phyloP scores from a whole-genome alignment of 2,113 vertebrate genomes.

The Spermophilus dauricus region DNA sequence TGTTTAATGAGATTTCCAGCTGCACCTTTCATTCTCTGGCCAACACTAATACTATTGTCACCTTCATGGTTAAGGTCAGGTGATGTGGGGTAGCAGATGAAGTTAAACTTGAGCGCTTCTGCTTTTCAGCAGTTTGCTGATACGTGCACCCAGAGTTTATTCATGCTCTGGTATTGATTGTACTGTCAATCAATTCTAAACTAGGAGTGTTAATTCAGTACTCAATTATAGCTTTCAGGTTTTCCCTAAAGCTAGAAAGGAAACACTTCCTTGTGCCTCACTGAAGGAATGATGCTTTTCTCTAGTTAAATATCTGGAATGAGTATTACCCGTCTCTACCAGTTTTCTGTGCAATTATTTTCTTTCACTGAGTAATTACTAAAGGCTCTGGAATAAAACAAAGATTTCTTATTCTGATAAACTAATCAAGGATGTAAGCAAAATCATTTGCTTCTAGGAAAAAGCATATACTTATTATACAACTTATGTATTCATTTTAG shows the following conservation, averaged over 20 bases:
- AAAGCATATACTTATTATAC: background rate
- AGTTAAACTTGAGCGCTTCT: background rate
- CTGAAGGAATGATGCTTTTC: background rate
- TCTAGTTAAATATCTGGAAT: background rate
- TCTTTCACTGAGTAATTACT: background rate
- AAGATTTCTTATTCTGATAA: background rate
- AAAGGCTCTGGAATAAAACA: background rate
- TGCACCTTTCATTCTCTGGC: background rate
- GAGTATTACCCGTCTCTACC: background rate
- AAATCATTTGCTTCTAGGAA: background rate
- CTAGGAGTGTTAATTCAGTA: conserved; percentile 14
- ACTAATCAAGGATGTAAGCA: background rate
- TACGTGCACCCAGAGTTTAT: background rate
- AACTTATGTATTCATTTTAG: conserved; percentile 17
- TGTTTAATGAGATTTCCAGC: background rate
- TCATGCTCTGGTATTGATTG: background rate
- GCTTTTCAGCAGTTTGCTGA: conserved; percentile 61
- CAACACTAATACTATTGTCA: background rate
- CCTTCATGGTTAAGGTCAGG: background rate
- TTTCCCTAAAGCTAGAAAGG: conserved; percentile 12
- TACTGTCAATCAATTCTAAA: conserved; percentile 6
- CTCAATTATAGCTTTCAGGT: conserved; percentile 42
- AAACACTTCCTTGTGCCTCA: background rate
- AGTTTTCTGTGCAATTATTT: conserved; percentile 2
- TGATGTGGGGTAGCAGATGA: background rate